Evolutionary conservation across 2,797 vertebrate species (phyloP).

Genomic region (Chiroxiphia lanceolata): DNA sequence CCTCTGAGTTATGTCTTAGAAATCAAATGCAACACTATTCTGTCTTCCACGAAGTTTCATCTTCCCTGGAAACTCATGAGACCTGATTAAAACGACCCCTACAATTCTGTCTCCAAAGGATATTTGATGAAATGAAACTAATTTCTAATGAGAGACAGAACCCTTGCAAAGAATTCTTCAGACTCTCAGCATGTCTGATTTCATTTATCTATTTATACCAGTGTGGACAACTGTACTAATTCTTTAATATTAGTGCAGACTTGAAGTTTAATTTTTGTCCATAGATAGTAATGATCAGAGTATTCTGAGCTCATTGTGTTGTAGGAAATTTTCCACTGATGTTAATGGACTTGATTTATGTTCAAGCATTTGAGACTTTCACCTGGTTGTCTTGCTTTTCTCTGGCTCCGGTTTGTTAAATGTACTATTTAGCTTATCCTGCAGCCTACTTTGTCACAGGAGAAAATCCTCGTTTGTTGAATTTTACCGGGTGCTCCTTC

Average conservation of each 20-base stretch:
- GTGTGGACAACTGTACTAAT: background rate
- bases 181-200: background rate
- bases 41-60: background rate
- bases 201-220: background rate
- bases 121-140: background rate
- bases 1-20: background rate
- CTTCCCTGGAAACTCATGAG: background rate
- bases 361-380: background rate
- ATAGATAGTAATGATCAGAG: background rate
- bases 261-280: background rate
- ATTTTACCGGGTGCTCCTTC: background rate
- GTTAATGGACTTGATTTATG: background rate
- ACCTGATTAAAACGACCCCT: background rate
- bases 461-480: constrained; percentile 7
- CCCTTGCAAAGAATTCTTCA: background rate
- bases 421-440: background rate
- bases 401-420: background rate
- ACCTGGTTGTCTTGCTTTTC: background rate
- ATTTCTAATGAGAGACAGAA: background rate
- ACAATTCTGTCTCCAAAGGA: background rate
- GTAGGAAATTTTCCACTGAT: background rate
- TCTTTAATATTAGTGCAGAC: background rate
- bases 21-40: background rate
- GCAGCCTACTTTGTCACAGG: background rate
- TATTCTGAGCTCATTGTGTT: background rate